Evolutionary conservation across 2,797 vertebrate species (phyloP), one percentile per base, ranked within the genome.

Genomic region (Smutsia temminckii): DNA sequence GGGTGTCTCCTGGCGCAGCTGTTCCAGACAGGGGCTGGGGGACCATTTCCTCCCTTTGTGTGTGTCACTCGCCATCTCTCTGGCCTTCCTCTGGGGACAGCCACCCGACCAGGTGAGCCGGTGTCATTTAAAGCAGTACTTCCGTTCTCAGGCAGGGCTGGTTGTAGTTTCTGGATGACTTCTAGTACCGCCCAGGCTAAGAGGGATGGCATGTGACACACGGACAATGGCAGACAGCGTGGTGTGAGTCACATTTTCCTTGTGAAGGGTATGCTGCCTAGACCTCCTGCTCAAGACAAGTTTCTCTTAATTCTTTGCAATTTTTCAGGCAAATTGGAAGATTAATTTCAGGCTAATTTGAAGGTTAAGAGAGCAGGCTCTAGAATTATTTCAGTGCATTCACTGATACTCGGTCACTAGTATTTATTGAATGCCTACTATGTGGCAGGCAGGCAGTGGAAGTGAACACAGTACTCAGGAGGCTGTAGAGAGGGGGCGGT

Each of bases 1-100:
- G 63, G 71, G 32, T 1, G 59, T 63, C 78, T 80, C 74, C 74
- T 42, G 78, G 61, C 13, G 51, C 97, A 94, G 97, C 97, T 97
- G 95, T 5, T 55, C 46, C 37, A 64, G 64, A 75, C 40, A 7
- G 49, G 42, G 20, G 14, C 46, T 0, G 17, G 79, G 32, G 49
- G 53, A 23, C 21, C 21, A 6, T 51, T 97, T 97, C 96, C 97
- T 95, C 95, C 64, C 78, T 97, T 96, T 97, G 96, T 96, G 59
- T 83, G n/a, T 42, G 40, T 75, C 64, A 14, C 59, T 23, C 42
- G 86, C 63, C 84, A 8, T 69, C 71, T 34, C 59, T 85, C 57
- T 90, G 86, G 46, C 94, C 75, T 68, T 42, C 61, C 83, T 34
- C 81, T 59, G 46, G 59, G 94, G 86, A 95, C 63, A 72, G 83